Conservation (phyloP, 2,113 vertebrate species). For the Tachysurus vachellii region DNA sequence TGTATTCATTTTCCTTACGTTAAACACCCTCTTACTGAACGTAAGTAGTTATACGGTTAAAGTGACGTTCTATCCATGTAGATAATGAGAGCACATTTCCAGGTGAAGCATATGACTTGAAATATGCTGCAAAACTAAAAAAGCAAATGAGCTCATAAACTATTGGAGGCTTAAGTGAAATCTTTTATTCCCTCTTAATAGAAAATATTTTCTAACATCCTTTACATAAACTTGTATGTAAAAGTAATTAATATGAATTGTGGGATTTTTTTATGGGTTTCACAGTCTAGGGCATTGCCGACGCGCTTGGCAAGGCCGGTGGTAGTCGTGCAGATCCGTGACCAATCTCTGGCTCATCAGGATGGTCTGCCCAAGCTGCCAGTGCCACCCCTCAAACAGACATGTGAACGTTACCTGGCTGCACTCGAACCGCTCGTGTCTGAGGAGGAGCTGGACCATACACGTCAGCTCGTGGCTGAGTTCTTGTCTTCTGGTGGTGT, state of each 20-base stretch:
- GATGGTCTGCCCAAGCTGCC: constrained; percentile 73
- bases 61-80: too few relatives aligned
- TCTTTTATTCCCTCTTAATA: not conserved
- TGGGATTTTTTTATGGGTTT: constrained; percentile 46
- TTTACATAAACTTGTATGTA: not conserved
- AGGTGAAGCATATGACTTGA: not conserved
- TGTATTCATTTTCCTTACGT: too few relatives aligned
- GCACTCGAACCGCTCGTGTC: constrained; percentile 85
- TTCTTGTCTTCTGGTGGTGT: constrained; percentile 83
- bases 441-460: constrained; percentile 85
- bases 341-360: constrained; percentile 80
- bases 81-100: not conserved
- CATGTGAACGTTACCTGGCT: constrained; percentile 84
- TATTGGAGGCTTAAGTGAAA: not conserved
- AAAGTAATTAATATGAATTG: not conserved
- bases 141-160: not conserved
- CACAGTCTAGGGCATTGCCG: constrained; percentile 73
- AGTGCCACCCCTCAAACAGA: constrained; percentile 82
- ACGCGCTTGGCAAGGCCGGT: constrained; percentile 74
- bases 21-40: too few relatives aligned
- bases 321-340: constrained; percentile 66
- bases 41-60: too few relatives aligned
- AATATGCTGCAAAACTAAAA: not conserved
- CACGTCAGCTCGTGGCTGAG: constrained; percentile 78
- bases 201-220: not conserved